phyloP scores from a whole-genome alignment of 2,888 invertebrate genomes.

The Scaptomyza flava region DNA sequence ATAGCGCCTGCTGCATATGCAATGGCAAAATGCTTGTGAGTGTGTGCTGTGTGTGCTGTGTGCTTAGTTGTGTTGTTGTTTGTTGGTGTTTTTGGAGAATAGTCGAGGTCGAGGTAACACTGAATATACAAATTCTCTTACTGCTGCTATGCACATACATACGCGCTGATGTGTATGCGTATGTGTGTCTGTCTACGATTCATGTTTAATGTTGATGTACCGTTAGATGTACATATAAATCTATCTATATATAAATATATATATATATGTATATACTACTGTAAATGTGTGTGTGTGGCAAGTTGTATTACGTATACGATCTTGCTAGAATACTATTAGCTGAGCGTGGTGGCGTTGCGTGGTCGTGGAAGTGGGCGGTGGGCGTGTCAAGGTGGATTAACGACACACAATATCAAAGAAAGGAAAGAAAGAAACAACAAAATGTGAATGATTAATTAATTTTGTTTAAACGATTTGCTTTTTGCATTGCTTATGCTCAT shows the following conservation, averaged over 20 bases:
- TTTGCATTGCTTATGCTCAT: slow-evolving; percentile 14
- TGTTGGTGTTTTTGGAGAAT: slow-evolving; percentile 13
- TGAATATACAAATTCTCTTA: slow-evolving; percentile 41
- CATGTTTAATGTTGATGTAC: slow-evolving; percentile 38
- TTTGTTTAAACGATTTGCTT: slow-evolving; percentile 28
- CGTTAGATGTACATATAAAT: slow-evolving; percentile 2
- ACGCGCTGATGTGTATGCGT: slow-evolving; percentile 3
- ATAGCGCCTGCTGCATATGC: slow-evolving; percentile 26
- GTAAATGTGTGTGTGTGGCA: slow-evolving; percentile 8
- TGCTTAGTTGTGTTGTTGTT: slow-evolving; percentile 1
- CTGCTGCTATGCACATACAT: slow-evolving; percentile 33
- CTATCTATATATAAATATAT: background rate
- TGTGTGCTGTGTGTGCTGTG: no score
- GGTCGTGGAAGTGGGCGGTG: slow-evolving; percentile 42
- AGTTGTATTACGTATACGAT: slow-evolving; percentile 31
- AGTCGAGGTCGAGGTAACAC: slow-evolving; percentile 34
- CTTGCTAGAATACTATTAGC: slow-evolving; percentile 44
- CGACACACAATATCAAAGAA: slow-evolving; percentile 55
- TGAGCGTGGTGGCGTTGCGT: slow-evolving; percentile 54
- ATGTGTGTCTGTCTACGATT: slow-evolving; percentile 31
- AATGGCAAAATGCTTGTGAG: slow-evolving; percentile 9
- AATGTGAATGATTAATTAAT: slow-evolving; percentile 52
- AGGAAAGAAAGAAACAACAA: slow-evolving; percentile 49
- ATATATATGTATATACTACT: background rate
- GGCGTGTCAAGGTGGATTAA: slow-evolving; percentile 53